phyloP scores from a whole-genome alignment of 2,888 invertebrate species.

The Pachycephus smyrnensis region DNA sequence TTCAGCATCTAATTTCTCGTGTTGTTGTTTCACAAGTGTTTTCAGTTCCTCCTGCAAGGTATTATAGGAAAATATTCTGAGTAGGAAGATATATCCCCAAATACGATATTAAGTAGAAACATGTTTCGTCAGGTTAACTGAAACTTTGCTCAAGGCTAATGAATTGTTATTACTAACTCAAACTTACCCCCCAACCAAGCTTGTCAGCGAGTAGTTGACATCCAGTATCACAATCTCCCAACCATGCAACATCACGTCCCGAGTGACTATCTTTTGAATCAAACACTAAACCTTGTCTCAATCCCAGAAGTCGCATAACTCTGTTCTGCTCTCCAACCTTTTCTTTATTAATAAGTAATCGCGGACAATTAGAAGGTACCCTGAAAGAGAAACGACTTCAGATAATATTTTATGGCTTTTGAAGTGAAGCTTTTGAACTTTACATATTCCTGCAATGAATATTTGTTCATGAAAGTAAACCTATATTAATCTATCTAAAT shows the following conservation, averaged over 20 bases:
- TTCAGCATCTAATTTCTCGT: constrained; percentile 69
- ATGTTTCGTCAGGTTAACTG: too few species aligned
- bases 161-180: neutral
- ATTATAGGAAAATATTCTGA: neutral
- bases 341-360: constrained; percentile 90
- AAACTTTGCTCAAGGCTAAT: neutral
- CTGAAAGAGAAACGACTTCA: constrained; percentile 59
- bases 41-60: constrained; percentile 73
- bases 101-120: neutral
- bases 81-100: neutral
- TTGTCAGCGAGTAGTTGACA: constrained; percentile 79
- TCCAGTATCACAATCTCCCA: constrained; percentile 88
- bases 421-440: neutral
- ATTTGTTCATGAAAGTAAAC: neutral
- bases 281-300: constrained; percentile 76
- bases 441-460: neutral
- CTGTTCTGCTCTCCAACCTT: constrained; percentile 66
- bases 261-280: constrained; percentile 72
- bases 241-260: constrained; percentile 80
- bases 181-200: constrained; percentile 82
- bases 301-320: constrained; percentile 62
- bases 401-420: neutral
- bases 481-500: too few species aligned
- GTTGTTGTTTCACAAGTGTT: constrained; percentile 71
- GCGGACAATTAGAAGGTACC: constrained; percentile 79